These are phyloP conservation scores for Parazoanthus atlanticus DNA, from an alignment of 92 coral and sea anemone genomes.

Conservation along the genomic window DNA sequence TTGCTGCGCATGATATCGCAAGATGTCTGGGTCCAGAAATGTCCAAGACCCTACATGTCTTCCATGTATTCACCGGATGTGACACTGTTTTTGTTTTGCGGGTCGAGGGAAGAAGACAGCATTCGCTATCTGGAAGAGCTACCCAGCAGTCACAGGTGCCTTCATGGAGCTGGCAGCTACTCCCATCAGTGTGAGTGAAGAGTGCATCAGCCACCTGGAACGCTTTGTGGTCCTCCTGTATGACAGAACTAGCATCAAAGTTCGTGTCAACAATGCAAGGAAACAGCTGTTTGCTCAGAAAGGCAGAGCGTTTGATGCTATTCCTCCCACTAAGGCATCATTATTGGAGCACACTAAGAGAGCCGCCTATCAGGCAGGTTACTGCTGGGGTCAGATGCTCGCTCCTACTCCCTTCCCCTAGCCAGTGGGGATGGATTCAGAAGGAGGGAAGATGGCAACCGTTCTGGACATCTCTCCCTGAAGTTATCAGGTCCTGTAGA, in stretches of 20 bases:
- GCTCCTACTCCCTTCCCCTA: constrained; percentile 35
- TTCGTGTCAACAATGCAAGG: constrained; percentile 54
- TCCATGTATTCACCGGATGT: constrained; percentile 76
- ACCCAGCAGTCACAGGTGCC: constrained; percentile 59
- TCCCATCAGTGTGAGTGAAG: constrained; percentile 53
- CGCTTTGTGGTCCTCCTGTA: constrained; percentile 54
- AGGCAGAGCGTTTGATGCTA: constrained; percentile 52
- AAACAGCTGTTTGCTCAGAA: constrained; percentile 69
- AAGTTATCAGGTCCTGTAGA: constrained; percentile 36
- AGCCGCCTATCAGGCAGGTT: constrained; percentile 47
- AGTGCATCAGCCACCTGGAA: constrained; percentile 56
- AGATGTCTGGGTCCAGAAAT: constrained; percentile 44
- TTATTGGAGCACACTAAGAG: constrained; percentile 26
- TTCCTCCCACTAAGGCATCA: constrained; percentile 58
- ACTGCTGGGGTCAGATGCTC: constrained; percentile 39
- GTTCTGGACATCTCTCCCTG: constrained; percentile 46
- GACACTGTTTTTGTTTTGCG: constrained; percentile 66
- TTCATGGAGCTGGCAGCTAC: constrained; percentile 46
- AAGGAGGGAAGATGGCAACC: constrained; percentile 42
- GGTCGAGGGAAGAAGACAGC: constrained; percentile 79
- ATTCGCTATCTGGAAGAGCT: constrained; percentile 63
- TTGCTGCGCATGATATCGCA: constrained; percentile 63
- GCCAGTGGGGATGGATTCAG: constrained; percentile 45
- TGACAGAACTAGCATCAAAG: constrained; percentile 56
- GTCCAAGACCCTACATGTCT: constrained; percentile 54